These are phyloP conservation scores for Drosophila guanche DNA, from an alignment of 1,140 invertebrate genomes.

Conservation along the genomic window DNA sequence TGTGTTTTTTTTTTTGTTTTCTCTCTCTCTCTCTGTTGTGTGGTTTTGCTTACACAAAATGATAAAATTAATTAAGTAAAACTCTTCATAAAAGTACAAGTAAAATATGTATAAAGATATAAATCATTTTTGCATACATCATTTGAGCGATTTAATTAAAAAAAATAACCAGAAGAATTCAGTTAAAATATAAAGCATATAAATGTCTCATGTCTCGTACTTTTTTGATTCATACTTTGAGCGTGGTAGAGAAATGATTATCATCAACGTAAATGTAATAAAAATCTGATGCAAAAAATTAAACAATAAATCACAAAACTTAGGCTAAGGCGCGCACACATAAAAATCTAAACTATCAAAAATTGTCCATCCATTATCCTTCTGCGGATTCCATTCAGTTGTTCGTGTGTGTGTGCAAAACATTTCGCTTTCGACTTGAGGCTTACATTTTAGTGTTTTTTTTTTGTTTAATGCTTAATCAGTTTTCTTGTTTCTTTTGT, in stretches of 20 bases:
- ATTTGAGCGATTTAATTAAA: slow-evolving; percentile 20
- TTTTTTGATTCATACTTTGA: slow-evolving; percentile 31
- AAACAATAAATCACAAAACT: slow-evolving; percentile 83
- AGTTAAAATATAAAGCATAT: slow-evolving; percentile 64
- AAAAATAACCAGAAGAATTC: slow-evolving; percentile 54
- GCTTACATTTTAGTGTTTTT: slow-evolving; percentile 51
- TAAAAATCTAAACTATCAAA: slow-evolving; percentile 71
- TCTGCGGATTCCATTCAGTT: slow-evolving; percentile 23
- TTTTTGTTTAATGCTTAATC: slow-evolving; percentile 62
- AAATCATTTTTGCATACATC: slow-evolving; percentile 24
- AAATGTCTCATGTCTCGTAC: slow-evolving; percentile 36
- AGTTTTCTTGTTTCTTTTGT: slow-evolving; percentile 58
- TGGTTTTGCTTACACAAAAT: slow-evolving; percentile 57
- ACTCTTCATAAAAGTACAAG: slow-evolving; percentile 74
- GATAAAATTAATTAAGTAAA: slow-evolving; percentile 80
- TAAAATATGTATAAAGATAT: slow-evolving; percentile 65
- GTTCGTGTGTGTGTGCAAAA: slow-evolving; percentile 14
- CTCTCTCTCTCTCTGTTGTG: slow-evolving; percentile 45
- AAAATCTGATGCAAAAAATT: slow-evolving; percentile 61
- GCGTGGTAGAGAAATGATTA: slow-evolving; percentile 17
- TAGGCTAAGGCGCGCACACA: slow-evolving; percentile 61
- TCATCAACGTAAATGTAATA: slow-evolving; percentile 48
- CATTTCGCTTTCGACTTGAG: slow-evolving; percentile 56
- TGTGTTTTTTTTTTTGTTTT: slow-evolving; percentile 55
- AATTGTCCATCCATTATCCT: slow-evolving; percentile 37